These are phyloP conservation scores for Mionectes olivaceus DNA, from an alignment of 2,797 vertebrate genomes.

Conservation along the genomic window DNA sequence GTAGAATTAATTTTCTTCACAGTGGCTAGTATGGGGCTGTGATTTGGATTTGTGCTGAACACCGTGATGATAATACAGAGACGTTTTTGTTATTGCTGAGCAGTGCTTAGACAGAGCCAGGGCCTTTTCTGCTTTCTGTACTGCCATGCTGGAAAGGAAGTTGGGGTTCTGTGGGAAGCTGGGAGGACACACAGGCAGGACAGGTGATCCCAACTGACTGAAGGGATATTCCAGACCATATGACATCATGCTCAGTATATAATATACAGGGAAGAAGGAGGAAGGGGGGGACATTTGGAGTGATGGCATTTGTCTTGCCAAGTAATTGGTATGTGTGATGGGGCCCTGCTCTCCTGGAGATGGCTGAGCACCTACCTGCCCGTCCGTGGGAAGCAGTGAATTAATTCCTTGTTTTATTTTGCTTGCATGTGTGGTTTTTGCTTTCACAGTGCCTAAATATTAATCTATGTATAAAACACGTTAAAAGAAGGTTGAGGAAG, in stretches of 20 bases:
- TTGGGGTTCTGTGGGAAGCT: rapidly evolving
- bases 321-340: not conserved
- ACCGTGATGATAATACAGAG: not conserved
- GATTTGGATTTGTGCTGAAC: not conserved
- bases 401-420: not conserved
- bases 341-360: not conserved
- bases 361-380: too few species aligned
- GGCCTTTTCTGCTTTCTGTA: not conserved
- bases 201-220: not conserved
- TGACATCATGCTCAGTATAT: not conserved
- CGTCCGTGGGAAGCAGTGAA: not conserved
- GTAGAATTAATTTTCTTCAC: not conserved
- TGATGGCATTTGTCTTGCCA: not conserved
- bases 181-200: not conserved
- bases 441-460: not conserved
- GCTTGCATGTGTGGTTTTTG: not conserved
- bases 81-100: not conserved
- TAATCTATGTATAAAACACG: not conserved
- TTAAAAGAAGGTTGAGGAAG: not conserved
- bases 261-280: not conserved
- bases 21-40: not conserved
- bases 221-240: not conserved
- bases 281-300: not conserved
- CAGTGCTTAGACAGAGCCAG: not conserved
- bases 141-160: rapidly evolving